Base-by-base conservation (phyloP, 2,797 vertebrate genomes). In the Neosilurus hyrtlii region DNA sequence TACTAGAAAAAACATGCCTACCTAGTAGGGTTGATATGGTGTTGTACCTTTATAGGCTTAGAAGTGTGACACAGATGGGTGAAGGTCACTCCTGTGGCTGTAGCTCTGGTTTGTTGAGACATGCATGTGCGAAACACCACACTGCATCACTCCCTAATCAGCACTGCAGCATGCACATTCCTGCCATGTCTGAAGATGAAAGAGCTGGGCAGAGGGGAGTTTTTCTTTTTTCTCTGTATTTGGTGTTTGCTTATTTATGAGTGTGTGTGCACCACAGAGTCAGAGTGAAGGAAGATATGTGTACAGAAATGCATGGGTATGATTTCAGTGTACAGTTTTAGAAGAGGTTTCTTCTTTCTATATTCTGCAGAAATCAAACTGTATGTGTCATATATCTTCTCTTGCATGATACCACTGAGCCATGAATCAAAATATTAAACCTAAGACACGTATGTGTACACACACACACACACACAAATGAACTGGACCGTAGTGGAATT, bases 41-140 rank as follows among this genome's bases (percentile, higher is more conserved):
- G 82, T 79, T 82, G 82, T 57, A 57, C 82, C 81, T 90, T 88
- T n/a, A 90, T 89, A 84, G 85, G 62, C 81, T 84, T 43, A 78
- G 88, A 90, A 85, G 85, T 87, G 89, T 90, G 86, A 89, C 73
- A 87, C 86, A 85, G 85, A 74, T 61, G 59, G 80, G 82, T 84
- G 85, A 81, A 81, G 67, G 80, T 82, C 66, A 87, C 83, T 86
- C 85, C 68, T 71, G 80, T 82, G 85, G 89, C 85, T 83, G 65
- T 84, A 83, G 83, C 22, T 26, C 61, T 83, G 88, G 88, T 87
- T 86, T 86, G 85, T 84, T 81, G 87, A 66, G 84, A 82, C 83
- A 15, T 82, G 85, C 87, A 86, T 89, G 91, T 91, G 90, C 90
- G 88, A 92, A 91, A 91, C 90, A 89, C 88, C 90, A 90, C 85